Percentiles rank a stretch among this genome's conserved stretches.
phyloP scores from a whole-genome alignment of 2,888 invertebrate species.

The Drosophila testacea region DNA sequence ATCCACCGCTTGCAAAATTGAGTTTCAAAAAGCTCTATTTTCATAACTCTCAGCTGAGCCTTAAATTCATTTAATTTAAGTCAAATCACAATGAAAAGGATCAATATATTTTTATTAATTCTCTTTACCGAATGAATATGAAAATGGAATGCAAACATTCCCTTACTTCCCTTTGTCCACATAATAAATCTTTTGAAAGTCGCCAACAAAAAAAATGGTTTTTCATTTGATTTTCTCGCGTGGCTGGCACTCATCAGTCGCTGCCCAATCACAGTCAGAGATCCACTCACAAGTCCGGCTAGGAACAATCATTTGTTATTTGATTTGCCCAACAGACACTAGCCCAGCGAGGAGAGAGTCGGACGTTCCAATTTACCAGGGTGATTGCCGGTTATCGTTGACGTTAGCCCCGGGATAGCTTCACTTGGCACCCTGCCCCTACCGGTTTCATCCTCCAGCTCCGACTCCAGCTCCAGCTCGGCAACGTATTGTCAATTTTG shows the following conservation, averaged over 20 bases:
- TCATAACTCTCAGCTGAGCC: conserved; percentile 13
- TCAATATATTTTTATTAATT: conserved; percentile 16
- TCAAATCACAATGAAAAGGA: conserved; percentile 8
- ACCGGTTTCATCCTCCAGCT: background rate
- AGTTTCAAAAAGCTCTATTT: conserved; percentile 10
- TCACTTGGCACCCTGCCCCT: background rate
- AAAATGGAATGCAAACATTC: conserved; percentile 46
- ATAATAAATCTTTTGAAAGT: conserved; percentile 50
- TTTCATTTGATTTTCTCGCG: conserved; percentile 64
- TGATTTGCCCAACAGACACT: conserved; percentile 60
- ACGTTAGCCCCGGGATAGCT: conserved; percentile 37
- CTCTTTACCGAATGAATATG: conserved; percentile 5
- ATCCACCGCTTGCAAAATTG: conserved; percentile 8
- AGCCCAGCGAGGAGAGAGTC: conserved; percentile 22
- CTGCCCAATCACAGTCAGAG: conserved; percentile 52
- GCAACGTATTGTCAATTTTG: conserved; percentile 53
- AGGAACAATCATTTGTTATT: conserved; percentile 72
- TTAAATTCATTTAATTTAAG: conserved; percentile 30
- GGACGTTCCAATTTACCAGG: conserved; percentile 62
- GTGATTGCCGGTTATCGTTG: conserved; percentile 60
- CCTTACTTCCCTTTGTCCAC: conserved; percentile 24
- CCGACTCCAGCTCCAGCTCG: conserved; percentile 32
- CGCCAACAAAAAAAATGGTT: conserved; percentile 25
- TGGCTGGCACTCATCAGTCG: conserved; percentile 60
- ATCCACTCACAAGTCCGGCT: conserved; percentile 26